Evolutionary conservation across 2,113 vertebrate genomes (phyloP), one percentile per base, ranked within the genome.

Genomic region (Aptenodytes forsteri): DNA sequence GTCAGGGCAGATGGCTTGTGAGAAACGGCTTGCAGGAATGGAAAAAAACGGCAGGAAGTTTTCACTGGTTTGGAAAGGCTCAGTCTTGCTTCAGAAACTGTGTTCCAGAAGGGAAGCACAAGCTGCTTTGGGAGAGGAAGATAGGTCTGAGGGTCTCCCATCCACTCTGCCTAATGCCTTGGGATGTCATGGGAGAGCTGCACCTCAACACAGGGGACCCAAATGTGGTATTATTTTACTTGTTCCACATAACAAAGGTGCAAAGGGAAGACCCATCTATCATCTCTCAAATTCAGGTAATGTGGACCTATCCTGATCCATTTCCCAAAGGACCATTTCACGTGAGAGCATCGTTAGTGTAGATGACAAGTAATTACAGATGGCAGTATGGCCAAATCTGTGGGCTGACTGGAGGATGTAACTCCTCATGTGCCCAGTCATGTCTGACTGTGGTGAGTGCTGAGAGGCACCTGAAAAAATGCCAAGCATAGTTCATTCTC

Each of bases 371-470:
- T 40, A 23, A 52, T 5, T 44, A 22, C 27, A 49, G 47, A 20
- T 32, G 46, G 36, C n/a, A 62, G 10, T 3, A 17, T 11, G 34
- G 49, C 17, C 38, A 59, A 27, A 4, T 54, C 13, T 76, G 42
- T 29, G 58, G 34, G 50, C 3, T 58, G 18, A 7, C 23, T 52
- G 64, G 12, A 40, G 36, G 6, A 10, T 27, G 27, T 73, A 70
- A 36, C 14, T 80, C 36, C 49, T 87, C 0, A 0, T 67, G 47
- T 6, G 9, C 40, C 56, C 36, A 22, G 29, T 64, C 11, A 4
- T 19, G 36, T 69, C 71, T 86, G 75, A 55, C 14, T 80, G 55
- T 6, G 7, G 9, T 23, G 32, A 29, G 10, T 36, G 29, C 38
- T 29, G 46, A 58, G 61, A 86, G 8, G 26, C 54, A 61, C 36